These are phyloP conservation scores for Clarias magur DNA, from an alignment of 2,113 vertebrate genomes.

Conservation along the genomic window DNA sequence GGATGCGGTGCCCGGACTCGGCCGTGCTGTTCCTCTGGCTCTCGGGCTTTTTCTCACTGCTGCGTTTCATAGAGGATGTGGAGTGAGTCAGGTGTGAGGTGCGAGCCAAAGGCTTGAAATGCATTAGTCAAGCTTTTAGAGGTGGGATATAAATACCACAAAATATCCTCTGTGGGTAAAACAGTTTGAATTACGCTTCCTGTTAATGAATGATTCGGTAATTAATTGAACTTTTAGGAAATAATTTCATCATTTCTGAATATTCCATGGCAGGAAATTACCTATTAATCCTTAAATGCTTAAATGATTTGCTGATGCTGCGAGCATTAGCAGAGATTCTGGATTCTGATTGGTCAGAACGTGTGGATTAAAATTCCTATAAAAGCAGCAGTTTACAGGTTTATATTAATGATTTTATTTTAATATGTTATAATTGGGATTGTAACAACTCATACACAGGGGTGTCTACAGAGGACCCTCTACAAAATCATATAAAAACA, in stretches of 20 bases:
- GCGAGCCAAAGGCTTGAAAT: conserved; percentile 3
- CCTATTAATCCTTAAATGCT: not conserved
- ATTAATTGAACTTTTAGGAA: not conserved
- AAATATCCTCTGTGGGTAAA: not conserved
- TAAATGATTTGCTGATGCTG: not conserved
- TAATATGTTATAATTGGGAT: not conserved
- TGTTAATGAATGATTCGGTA: not conserved
- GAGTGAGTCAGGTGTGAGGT: conserved; percentile 14
- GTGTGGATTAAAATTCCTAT: not conserved
- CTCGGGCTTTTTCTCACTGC: conserved; percentile 19
- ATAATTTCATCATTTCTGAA: not conserved
- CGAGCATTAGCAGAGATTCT: not conserved
- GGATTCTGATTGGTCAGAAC: not conserved
- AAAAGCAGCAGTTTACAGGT: not conserved
- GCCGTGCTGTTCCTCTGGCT: conserved; percentile 11
- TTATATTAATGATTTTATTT: not conserved
- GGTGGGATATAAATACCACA: conserved; percentile 26
- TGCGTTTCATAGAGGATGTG: conserved; percentile 16
- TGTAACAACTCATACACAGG: not conserved
- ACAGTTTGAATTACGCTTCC: not conserved
- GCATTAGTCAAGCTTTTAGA: conserved; percentile 1
- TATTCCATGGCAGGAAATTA: not conserved
- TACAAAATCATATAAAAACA: not conserved
- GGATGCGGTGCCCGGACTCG: conserved; percentile 26
- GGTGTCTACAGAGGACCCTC: not conserved